These are phyloP conservation scores for Cotesia chilonis DNA, from an alignment of 1,140 invertebrate genomes.

Conservation along the genomic window DNA sequence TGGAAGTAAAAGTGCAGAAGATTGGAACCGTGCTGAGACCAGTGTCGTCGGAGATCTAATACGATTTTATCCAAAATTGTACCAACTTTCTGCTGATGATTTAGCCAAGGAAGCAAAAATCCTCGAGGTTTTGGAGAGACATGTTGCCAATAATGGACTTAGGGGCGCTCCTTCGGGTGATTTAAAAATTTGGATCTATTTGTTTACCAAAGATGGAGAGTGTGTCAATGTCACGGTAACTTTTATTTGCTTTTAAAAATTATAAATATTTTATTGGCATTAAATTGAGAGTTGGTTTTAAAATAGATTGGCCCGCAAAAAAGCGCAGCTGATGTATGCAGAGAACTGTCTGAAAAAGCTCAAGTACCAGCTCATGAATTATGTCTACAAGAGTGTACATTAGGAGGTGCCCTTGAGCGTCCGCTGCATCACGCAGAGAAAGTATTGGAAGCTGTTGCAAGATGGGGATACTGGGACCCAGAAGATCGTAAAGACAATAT, in stretches of 20 bases:
- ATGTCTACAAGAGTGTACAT: constrained; percentile 79
- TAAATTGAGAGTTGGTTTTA: not conserved
- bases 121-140: constrained; percentile 74
- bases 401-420: constrained; percentile 75
- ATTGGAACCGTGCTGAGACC: constrained; percentile 73
- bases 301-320: constrained; percentile 78
- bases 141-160: constrained; percentile 65
- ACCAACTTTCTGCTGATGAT: constrained; percentile 70
- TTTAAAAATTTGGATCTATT: constrained; percentile 82
- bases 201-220: constrained; percentile 68
- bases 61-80: constrained; percentile 68
- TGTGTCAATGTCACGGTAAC: constrained; percentile 72
- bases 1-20: constrained; percentile 65
- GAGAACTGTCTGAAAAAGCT: constrained; percentile 73
- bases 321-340: constrained; percentile 77
- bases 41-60: constrained; percentile 78
- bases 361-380: constrained; percentile 71
- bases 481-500: constrained; percentile 82
- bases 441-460: constrained; percentile 74
- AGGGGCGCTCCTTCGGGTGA: constrained; percentile 77
- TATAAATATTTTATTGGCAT: not conserved
- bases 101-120: constrained; percentile 76
- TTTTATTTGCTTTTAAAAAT: not conserved
- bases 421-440: constrained; percentile 82
- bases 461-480: constrained; percentile 88